Evolutionary conservation across 2,888 invertebrate genomes (phyloP), one percentile per base, ranked within the genome.

Genomic region (Poecilobothrus nobilitatus): DNA sequence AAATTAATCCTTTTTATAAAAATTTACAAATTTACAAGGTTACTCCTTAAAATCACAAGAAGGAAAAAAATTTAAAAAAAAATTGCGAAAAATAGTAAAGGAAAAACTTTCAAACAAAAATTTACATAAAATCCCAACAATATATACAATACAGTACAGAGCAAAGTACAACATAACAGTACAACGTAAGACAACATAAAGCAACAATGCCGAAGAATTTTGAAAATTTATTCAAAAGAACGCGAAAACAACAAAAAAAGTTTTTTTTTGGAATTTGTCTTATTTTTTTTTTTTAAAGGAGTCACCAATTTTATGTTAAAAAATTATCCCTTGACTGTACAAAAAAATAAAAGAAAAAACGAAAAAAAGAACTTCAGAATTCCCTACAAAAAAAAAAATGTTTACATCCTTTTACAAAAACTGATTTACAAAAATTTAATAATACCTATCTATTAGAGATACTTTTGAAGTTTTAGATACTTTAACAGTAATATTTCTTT

Each of bases 1-100:
- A 53, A 53, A n/a, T 18, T 9, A 18, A 53, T 53, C 53, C 53
- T 53, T 41, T 53, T 18, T 12, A 12, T 12, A 53, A 53, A 53
- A 53, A 15, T 53, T 53, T 18, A 53, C 53, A 53, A 53, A 53
- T 53, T 53, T 53, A 53, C 53, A 53, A 53, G 53, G 53, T 53
- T 53, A 53, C 53, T n/a, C 18, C n/a, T 53, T 53, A n/a, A 53
- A 53, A 18, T 18, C 2, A 53, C 18, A 53, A 53, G 2, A 53
- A 53, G 2, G 18, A 37, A 37, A 7, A 10, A 37, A 37, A 37
- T 12, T 10, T 10, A 37, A 53, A 44, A 15, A 10, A 44, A 44
- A 53, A 53, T 53, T 9, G 15, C 2, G 53, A n/a, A 53, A 15
- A 53, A 18, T 53, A 53, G 18, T 1, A 10, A 37, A n/a, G 53